Evolutionary conservation across 2,888 invertebrate genomes (phyloP).

Genomic region (Teleiodes luculella): DNA sequence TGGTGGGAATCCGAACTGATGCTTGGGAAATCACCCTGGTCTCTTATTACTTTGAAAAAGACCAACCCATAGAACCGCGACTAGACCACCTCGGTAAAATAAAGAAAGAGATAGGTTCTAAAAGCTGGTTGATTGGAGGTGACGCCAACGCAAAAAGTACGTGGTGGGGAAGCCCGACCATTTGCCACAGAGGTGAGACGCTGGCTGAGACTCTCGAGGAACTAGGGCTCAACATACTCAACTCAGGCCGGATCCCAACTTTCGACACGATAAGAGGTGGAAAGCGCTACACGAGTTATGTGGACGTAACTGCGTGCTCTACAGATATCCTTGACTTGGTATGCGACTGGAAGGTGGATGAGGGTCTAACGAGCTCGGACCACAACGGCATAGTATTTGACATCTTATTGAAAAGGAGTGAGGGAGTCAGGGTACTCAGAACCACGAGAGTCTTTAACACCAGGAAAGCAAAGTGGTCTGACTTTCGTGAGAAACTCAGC

Average conservation of each 20-base stretch:
- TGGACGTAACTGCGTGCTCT: not conserved
- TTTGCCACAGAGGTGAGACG: conserved; percentile 20
- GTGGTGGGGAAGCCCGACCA: conserved; percentile 23
- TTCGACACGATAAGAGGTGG: conserved; percentile 9
- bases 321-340: conserved; percentile 2
- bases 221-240: conserved; percentile 9
- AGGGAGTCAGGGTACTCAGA: not conserved
- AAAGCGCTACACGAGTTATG: not conserved
- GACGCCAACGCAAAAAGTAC: no score
- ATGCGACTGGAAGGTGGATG: conserved; percentile 15
- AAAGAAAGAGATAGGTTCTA: not conserved
- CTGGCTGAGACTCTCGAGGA: conserved; percentile 10
- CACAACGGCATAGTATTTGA: conserved; percentile 20
- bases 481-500: no score
- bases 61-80: no score
- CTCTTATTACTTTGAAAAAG: conserved; percentile 1
- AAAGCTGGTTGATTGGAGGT: not conserved
- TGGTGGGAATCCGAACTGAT: not conserved
- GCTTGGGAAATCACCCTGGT: not conserved
- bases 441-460: not conserved
- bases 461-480: no score
- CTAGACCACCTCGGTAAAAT: not conserved
- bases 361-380: conserved; percentile 18
- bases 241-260: conserved; percentile 16
- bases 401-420: conserved; percentile 1